These are phyloP conservation scores for Brachyhypopomus gauderio DNA, from an alignment of 2,113 vertebrate species.

Conservation along the genomic window DNA sequence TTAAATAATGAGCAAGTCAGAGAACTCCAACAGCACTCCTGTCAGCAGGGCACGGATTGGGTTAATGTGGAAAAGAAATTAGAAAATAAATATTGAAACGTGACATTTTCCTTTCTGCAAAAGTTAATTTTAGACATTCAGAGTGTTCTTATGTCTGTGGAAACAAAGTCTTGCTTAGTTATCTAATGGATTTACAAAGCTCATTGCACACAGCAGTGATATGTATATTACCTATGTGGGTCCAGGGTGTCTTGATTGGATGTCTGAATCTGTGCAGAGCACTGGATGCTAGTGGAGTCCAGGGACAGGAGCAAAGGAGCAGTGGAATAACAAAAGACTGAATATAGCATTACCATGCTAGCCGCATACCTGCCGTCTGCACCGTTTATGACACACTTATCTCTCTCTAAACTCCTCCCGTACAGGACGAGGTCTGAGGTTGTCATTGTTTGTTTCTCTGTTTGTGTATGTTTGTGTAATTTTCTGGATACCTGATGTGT, in stretches of 20 bases:
- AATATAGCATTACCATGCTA: neutral
- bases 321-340: neutral
- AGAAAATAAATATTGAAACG: no score
- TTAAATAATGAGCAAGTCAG: neutral
- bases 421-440: neutral
- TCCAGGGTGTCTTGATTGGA: no score
- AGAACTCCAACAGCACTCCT: neutral
- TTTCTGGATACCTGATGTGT: neutral
- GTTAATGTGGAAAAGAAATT: neutral
- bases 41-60: neutral
- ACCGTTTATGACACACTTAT: neutral
- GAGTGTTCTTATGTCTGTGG: neutral
- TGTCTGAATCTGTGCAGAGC: no score
- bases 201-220: neutral
- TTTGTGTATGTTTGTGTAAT: neutral
- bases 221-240: neutral
- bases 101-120: no score
- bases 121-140: no score
- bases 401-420: neutral
- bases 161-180: neutral
- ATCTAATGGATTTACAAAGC: neutral
- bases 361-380: neutral
- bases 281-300: neutral
- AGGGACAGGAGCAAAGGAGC: neutral
- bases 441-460: neutral